Percentiles rank a stretch among this genome's conserved stretches.
Evolutionary conservation across 2,797 vertebrate species (phyloP).

Genomic region (Micropoecilia bifurca): DNA sequence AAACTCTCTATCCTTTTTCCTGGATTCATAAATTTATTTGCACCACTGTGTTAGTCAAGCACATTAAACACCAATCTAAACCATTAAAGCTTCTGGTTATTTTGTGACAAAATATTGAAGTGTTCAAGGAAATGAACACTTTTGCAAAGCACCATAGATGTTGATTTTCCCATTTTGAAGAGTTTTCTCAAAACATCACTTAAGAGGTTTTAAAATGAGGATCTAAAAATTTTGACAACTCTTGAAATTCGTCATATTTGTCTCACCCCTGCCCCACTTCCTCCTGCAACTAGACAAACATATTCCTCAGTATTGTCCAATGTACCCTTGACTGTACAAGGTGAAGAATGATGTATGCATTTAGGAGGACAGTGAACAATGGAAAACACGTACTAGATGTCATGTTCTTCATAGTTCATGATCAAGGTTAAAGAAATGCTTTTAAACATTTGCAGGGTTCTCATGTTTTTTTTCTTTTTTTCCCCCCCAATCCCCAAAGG

Average conservation of each 20-base stretch:
- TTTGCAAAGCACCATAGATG: background rate
- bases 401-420: constrained; percentile 71
- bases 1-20: background rate
- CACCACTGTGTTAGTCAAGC: background rate
- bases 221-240: background rate
- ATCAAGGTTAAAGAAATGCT: constrained; percentile 74
- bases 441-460: constrained; percentile 62
- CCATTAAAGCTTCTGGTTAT: background rate
- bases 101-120: background rate
- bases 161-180: background rate
- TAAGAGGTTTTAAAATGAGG: background rate
- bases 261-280: constrained; percentile 6
- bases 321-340: constrained; percentile 62
- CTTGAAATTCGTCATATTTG: constrained; percentile 5
- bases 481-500: constrained; percentile 44
- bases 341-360: constrained; percentile 68
- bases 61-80: background rate
- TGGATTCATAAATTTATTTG: background rate
- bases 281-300: constrained; percentile 24
- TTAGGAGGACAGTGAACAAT: constrained; percentile 73
- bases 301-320: constrained; percentile 26
- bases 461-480: constrained; percentile 42
- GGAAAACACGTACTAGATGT: constrained; percentile 76
- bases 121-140: background rate
- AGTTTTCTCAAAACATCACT: background rate